Percentiles rank a stretch among this genome's conserved stretches.
Evolutionary conservation across 2,113 vertebrate genomes (phyloP).

Genomic region (Barbus barbus): DNA sequence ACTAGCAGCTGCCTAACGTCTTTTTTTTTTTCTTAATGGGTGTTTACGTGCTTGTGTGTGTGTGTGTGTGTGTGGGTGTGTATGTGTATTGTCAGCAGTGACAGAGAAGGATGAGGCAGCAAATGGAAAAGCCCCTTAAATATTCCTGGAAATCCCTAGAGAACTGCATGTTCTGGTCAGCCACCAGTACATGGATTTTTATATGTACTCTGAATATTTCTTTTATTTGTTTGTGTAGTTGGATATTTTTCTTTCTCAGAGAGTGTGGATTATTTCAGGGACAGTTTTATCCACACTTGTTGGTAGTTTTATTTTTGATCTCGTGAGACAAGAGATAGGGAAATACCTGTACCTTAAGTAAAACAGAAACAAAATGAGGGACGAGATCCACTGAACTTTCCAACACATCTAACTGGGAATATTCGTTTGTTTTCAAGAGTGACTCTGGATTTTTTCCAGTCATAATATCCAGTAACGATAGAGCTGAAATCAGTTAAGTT

Average conservation of each 20-base stretch:
- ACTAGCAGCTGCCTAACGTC: not conserved
- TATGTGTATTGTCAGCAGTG: constrained; percentile 52
- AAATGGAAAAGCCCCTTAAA: constrained; percentile 58
- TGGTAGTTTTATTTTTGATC: not conserved
- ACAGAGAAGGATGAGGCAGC: constrained; percentile 49
- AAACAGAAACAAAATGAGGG: not conserved
- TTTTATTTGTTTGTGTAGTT: constrained; percentile 6
- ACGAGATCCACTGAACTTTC: not conserved
- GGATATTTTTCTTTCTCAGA: not conserved
- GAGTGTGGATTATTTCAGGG: constrained; percentile 15
- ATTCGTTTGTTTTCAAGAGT: not conserved
- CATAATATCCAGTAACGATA: not conserved
- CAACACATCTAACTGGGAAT: not conserved
- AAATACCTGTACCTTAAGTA: constrained; percentile 10
- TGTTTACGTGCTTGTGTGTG: constrained; percentile 30
- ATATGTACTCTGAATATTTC: not conserved
- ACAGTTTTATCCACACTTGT: not conserved
- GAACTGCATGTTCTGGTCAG: constrained; percentile 51
- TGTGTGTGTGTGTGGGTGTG: constrained; percentile 25
- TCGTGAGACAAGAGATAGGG: constrained; percentile 7
- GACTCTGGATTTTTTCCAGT: not conserved
- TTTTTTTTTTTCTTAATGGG: constrained; percentile 22
- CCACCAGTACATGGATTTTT: constrained; percentile 15
- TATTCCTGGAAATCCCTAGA: constrained; percentile 55
- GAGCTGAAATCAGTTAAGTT: not conserved